These are phyloP conservation scores for Microcaecilia unicolor DNA, from an alignment of 2,797 vertebrate species.

Conservation along the genomic window DNA sequence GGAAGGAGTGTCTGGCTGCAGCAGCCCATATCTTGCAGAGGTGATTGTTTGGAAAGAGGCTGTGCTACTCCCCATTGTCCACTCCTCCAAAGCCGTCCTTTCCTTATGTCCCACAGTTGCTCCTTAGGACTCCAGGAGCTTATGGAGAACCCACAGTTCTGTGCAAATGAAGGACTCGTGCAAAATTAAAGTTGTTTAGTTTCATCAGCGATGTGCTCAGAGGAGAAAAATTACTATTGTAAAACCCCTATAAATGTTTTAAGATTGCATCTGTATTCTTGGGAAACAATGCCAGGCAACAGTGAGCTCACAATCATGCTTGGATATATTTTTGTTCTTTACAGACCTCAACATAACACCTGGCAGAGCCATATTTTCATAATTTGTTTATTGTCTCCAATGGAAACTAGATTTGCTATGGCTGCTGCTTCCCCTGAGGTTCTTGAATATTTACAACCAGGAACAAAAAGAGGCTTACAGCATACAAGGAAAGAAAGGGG, in stretches of 20 bases:
- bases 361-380: slow-evolving; percentile 7
- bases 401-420: slow-evolving; percentile 25
- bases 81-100: neutral
- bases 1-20: slow-evolving; percentile 28
- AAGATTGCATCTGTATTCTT: no score
- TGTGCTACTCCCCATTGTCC: slow-evolving; percentile 9
- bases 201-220: no score
- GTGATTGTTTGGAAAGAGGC: slow-evolving; percentile 30
- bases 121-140: neutral
- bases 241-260: neutral
- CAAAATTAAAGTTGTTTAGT: no score
- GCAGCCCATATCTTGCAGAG: slow-evolving; percentile 46
- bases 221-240: neutral
- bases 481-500: no score
- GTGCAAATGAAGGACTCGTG: no score
- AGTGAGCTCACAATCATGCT: no score
- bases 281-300: no score
- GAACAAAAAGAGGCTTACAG: slow-evolving; percentile 7
- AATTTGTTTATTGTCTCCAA: slow-evolving; percentile 36
- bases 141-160: neutral
- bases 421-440: no score
- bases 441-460: slow-evolving; percentile 24
- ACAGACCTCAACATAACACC: slow-evolving; percentile 19
- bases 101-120: neutral
- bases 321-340: slow-evolving; percentile 14